Evolutionary conservation across 2,797 vertebrate genomes (phyloP).

Genomic region (Potorous gilbertii): DNA sequence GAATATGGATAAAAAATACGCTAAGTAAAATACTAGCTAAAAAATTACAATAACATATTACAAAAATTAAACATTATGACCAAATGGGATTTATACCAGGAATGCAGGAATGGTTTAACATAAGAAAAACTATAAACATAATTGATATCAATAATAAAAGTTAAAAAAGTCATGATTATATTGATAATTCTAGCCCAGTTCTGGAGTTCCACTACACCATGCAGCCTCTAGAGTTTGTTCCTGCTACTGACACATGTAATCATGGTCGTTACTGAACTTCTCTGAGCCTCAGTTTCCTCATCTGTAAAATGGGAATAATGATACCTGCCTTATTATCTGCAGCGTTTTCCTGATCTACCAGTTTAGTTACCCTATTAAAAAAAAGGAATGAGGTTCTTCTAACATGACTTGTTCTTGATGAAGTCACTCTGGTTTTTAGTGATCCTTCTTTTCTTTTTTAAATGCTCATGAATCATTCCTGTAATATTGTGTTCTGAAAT

Average conservation of each 20-base stretch:
- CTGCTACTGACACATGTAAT: neutral
- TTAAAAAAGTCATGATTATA: neutral
- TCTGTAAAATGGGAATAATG: neutral
- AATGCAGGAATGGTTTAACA: neutral
- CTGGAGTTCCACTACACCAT: too few relatives aligned
- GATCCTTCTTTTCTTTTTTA: neutral
- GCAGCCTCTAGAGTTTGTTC: neutral
- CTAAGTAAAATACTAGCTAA: neutral
- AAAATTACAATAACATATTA: neutral
- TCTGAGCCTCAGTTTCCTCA: neutral
- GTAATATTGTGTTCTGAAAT: neutral
- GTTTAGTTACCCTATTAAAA: neutral
- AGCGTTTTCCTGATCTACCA: neutral
- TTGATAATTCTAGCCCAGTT: too few relatives aligned
- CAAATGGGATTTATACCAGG: neutral
- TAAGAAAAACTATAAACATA: neutral
- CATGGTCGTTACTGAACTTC: neutral
- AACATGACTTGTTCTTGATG: neutral
- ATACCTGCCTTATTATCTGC: neutral
- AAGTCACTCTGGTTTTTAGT: neutral
- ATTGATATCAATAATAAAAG: neutral
- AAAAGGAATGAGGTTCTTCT: neutral
- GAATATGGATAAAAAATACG: neutral
- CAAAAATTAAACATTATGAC: neutral
- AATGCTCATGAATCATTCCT: neutral